These are phyloP conservation scores for Caenorhabditis sinica DNA, from an alignment of 2,888 invertebrate species.

Conservation along the genomic window DNA sequence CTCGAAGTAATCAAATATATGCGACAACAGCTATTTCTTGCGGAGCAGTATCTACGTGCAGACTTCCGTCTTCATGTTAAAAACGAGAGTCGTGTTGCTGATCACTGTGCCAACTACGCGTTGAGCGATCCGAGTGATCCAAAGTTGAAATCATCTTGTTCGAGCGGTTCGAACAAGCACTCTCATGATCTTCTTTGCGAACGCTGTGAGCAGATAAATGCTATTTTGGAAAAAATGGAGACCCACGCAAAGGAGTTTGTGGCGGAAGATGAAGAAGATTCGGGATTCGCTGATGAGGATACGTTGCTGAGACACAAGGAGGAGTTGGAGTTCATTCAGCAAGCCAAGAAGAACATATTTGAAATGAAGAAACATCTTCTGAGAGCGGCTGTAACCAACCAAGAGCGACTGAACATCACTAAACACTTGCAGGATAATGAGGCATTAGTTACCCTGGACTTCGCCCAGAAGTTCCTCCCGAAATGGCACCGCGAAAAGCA, in stretches of 20 bases:
- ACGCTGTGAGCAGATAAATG: constrained; percentile 29
- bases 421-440: not conserved
- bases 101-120: constrained; percentile 44
- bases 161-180: not conserved
- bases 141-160: not conserved
- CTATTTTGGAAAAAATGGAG: not conserved
- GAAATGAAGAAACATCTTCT: constrained; percentile 21
- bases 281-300: too few species aligned
- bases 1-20: not conserved
- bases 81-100: constrained; percentile 21
- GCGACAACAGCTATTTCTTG: not conserved
- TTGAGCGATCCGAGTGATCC: constrained; percentile 27
- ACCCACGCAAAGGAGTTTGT: not conserved
- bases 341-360: not conserved
- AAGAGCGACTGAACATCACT: not conserved
- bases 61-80: constrained; percentile 49
- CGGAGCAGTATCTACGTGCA: constrained; percentile 27
- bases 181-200: constrained; percentile 46
- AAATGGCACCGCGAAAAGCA: constrained; percentile 34
- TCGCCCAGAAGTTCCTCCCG: constrained; percentile 43
- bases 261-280: too few species aligned
- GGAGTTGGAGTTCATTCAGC: not conserved
- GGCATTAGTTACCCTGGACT: constrained; percentile 35
- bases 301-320: not conserved
- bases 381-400: constrained; percentile 14